These are phyloP conservation scores for Lepidocolaptes lacrymiger DNA, from an alignment of 2,797 vertebrate species.

Conservation along the genomic window DNA sequence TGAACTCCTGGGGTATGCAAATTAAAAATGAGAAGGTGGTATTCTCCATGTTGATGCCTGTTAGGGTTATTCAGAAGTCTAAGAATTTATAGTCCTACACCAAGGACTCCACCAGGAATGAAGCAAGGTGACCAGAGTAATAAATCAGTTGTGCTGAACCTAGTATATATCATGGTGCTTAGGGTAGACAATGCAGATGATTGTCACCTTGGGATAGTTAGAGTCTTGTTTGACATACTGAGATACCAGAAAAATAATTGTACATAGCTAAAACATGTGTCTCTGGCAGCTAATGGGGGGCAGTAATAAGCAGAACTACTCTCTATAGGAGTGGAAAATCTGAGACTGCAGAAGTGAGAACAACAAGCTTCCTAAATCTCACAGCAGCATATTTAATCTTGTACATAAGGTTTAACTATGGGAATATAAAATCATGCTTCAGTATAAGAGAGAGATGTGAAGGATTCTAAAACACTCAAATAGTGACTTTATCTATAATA, in stretches of 20 bases:
- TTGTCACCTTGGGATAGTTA: not conserved
- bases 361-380: not conserved
- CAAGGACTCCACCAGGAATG: not conserved
- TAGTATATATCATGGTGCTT: not conserved
- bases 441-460: not conserved
- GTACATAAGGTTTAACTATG: not conserved
- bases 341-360: not conserved
- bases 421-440: not conserved
- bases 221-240: not conserved
- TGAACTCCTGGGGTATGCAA: not conserved
- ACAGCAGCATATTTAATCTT: not conserved
- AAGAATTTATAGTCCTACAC: not conserved
- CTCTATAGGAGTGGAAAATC: not conserved
- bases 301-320: not conserved
- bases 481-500: not conserved
- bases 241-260: not conserved
- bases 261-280: not conserved
- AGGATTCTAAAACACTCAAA: not conserved
- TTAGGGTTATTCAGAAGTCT: not conserved
- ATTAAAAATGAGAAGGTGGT: not conserved
- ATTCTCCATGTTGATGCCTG: not conserved
- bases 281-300: not conserved
- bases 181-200: not conserved
- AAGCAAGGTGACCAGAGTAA: conserved; percentile 8
- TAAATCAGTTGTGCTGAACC: conserved; percentile 12